These are phyloP conservation scores for Carduelis carduelis DNA, from an alignment of 2,797 vertebrate genomes.

Conservation along the genomic window DNA sequence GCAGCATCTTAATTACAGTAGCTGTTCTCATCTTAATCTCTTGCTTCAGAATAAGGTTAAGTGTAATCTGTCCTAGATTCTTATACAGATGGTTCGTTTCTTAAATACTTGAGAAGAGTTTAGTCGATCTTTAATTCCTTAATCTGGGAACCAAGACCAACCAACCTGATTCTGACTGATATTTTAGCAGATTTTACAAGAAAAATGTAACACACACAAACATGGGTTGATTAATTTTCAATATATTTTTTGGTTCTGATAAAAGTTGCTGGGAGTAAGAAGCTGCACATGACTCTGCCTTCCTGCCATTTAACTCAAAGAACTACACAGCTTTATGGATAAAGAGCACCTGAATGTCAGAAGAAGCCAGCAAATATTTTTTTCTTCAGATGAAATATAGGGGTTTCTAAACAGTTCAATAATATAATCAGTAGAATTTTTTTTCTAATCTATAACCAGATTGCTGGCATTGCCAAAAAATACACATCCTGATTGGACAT, in stretches of 20 bases:
- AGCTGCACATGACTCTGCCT: background rate
- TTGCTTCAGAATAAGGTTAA: conserved; percentile 77
- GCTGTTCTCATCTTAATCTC: conserved; percentile 82
- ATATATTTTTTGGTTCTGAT: background rate
- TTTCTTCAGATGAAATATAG: background rate
- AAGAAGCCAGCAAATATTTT: background rate
- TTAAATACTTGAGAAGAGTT: conserved; percentile 84
- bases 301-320: background rate
- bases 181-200: conserved; percentile 32
- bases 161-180: conserved; percentile 14
- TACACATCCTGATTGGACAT: background rate
- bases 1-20: conserved; percentile 71
- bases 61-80: conserved; percentile 86
- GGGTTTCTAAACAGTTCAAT: background rate
- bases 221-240: background rate
- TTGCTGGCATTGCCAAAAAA: background rate
- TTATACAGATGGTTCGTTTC: conserved; percentile 85
- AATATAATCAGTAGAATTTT: background rate
- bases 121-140: conserved; percentile 77
- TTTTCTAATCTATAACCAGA: background rate
- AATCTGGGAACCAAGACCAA: conserved; percentile 63
- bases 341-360: background rate
- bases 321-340: background rate
- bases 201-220: background rate
- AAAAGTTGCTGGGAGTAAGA: background rate